Conservation (phyloP, 2,888 invertebrate genomes). For the Napeogenes inachia region DNA sequence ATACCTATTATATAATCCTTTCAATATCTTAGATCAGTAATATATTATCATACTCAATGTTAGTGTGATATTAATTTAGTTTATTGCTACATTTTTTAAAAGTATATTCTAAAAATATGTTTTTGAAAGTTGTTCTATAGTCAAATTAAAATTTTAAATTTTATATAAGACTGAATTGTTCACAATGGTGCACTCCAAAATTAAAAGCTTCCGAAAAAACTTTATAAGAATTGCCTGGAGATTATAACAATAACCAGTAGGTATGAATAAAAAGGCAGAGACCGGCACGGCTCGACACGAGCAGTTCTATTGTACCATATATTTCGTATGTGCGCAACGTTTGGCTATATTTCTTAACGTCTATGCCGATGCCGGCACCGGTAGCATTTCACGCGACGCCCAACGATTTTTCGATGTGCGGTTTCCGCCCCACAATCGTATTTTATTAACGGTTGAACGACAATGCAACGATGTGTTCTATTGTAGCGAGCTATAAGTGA, state of each 20-base stretch:
- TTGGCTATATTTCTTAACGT: conserved; percentile 63
- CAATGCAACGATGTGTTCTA: conserved; percentile 45
- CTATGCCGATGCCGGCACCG: conserved; percentile 55
- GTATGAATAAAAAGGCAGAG: conserved; percentile 35
- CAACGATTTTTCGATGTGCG: conserved; percentile 66
- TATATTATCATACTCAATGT: no score
- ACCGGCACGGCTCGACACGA: conserved; percentile 54
- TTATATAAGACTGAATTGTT: background rate
- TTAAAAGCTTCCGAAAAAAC: conserved; percentile 13
- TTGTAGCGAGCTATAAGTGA: conserved; percentile 54
- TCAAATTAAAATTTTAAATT: background rate
- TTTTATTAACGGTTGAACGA: conserved; percentile 64
- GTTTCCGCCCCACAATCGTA: conserved; percentile 64
- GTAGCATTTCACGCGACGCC: conserved; percentile 69
- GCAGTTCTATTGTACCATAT: conserved; percentile 43
- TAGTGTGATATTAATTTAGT: no score
- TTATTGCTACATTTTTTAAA: no score
- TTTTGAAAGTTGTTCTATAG: no score
- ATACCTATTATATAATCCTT: no score
- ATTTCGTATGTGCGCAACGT: conserved; percentile 59
- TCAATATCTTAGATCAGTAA: no score
- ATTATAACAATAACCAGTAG: conserved; percentile 29
- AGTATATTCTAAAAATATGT: no score
- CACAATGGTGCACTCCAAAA: conserved; percentile 3
- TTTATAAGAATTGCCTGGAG: conserved; percentile 18